Evolutionary conservation across 2,113 vertebrate species (phyloP).

Genomic region (Cynocephalus volans): DNA sequence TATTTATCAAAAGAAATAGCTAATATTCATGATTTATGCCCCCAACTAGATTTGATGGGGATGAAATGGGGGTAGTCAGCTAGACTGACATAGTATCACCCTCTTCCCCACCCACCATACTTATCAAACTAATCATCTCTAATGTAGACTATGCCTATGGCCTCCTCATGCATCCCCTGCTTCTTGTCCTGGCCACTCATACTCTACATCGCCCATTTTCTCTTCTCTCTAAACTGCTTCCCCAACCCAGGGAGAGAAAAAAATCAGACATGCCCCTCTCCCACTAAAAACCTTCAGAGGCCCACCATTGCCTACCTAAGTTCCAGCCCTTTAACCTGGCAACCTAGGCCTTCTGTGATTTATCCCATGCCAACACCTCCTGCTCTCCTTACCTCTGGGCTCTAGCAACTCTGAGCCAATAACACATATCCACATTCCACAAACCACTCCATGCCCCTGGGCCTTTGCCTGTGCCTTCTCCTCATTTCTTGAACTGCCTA

Average conservation of each 20-base stretch:
- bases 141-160: not conserved
- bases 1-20: not conserved
- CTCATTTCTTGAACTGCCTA: not conserved
- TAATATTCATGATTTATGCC: not conserved
- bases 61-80: not conserved
- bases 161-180: not conserved
- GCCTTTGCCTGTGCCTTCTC: not conserved
- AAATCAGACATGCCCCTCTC: not conserved
- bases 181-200: not conserved
- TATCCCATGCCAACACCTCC: not conserved
- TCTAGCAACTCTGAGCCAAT: not conserved
- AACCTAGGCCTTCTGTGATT: not conserved
- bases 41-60: not conserved
- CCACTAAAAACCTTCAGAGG: not conserved
- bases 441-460: not conserved
- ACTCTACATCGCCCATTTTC: not conserved
- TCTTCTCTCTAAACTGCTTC: not conserved
- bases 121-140: not conserved
- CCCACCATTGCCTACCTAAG: not conserved
- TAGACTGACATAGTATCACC: not conserved
- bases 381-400: not conserved
- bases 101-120: not conserved
- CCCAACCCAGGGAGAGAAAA: not conserved
- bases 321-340: not conserved
- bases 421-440: not conserved